These are phyloP conservation scores for Halictus quadricinctus DNA, from an alignment of 2,888 invertebrate genomes.

Conservation along the genomic window DNA sequence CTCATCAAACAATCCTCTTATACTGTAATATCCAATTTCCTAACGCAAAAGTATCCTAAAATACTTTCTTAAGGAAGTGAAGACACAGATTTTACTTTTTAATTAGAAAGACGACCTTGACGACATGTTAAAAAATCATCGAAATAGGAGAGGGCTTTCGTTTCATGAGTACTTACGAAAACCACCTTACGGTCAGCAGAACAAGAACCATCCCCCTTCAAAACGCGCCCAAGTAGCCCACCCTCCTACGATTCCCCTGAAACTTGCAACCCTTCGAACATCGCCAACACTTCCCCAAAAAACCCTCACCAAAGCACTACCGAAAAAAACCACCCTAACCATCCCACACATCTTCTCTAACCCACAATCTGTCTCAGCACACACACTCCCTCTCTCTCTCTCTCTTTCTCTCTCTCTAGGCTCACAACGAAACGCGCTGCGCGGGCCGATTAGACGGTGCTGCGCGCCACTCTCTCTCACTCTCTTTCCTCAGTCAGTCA, in stretches of 20 bases:
- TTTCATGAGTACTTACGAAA: not conserved
- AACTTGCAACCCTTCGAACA: not conserved
- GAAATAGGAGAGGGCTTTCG: not conserved
- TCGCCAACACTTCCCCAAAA: not conserved
- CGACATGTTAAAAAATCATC: not conserved
- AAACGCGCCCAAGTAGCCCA: not conserved
- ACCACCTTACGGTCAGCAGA: not conserved
- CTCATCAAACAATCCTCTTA: no score
- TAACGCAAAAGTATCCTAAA: not conserved
- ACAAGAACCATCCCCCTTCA: not conserved
- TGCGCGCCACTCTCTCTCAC: constrained; percentile 54
- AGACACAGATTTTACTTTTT: not conserved
- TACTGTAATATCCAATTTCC: not conserved
- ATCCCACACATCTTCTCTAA: not conserved
- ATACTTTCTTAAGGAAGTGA: not conserved
- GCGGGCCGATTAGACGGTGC: constrained; percentile 66
- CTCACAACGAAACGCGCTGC: constrained; percentile 50
- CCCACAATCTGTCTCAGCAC: not conserved
- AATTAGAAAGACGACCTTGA: not conserved
- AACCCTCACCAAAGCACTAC: not conserved
- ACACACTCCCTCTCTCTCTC: not conserved
- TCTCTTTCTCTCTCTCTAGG: not conserved
- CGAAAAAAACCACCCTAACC: not conserved
- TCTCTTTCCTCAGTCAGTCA: constrained; percentile 51
- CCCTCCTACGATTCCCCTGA: not conserved